Evolutionary conservation across 1,140 invertebrate genomes (phyloP).

Genomic region (Leptinotarsa defecta): DNA sequence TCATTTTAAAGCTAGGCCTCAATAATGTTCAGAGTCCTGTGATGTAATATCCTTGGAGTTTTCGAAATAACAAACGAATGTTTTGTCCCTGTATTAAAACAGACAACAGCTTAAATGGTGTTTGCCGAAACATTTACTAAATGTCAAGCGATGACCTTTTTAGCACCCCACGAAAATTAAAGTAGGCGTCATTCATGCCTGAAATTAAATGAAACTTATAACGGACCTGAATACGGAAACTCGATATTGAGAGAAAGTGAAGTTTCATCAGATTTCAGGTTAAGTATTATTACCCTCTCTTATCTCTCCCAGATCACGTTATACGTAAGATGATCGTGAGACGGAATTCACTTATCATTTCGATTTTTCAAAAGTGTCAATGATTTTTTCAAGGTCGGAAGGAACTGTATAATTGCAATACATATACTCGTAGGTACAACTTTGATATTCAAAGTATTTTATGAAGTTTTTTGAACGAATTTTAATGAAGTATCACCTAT

Average conservation of each 20-base stretch:
- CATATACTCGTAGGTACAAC: too few relatives aligned
- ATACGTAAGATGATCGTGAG: too few relatives aligned
- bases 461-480: too few relatives aligned
- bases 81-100: slow-evolving; percentile 15
- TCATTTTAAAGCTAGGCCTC: too few relatives aligned
- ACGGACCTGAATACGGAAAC: not conserved
- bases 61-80: not conserved
- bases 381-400: too few relatives aligned
- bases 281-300: not conserved
- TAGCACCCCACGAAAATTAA: slow-evolving; percentile 40
- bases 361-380: too few relatives aligned
- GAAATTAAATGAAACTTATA: slow-evolving; percentile 41
- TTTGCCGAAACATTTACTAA: slow-evolving; percentile 34
- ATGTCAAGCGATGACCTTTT: slow-evolving; percentile 42
- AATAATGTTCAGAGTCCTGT: too few relatives aligned
- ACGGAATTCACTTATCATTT: too few relatives aligned
- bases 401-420: too few relatives aligned
- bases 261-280: not conserved
- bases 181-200: slow-evolving; percentile 40
- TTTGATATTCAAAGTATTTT: too few relatives aligned
- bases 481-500: too few relatives aligned
- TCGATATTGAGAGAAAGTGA: not conserved
- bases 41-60: too few relatives aligned
- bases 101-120: slow-evolving; percentile 36
- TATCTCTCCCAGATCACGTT: not conserved